Base-by-base conservation (phyloP, 2,888 invertebrate genomes). In the Caenorhabditis angaria region DNA sequence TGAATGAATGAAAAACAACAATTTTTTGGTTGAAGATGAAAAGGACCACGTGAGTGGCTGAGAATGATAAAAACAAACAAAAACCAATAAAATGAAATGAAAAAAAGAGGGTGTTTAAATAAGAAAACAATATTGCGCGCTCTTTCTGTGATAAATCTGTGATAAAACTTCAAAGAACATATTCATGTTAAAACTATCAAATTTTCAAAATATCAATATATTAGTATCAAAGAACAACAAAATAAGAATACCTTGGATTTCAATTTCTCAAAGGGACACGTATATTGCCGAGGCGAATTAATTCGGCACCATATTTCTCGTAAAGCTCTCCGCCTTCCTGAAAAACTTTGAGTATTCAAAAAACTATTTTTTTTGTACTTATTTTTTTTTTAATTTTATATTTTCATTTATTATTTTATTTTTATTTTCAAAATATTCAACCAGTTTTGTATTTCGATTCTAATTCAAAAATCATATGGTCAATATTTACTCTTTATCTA, bases 281-380 rank as follows among this genome's bases (percentile, higher is more conserved):
- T 12, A 77, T 65, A 48, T 78, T 78, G 5, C 83, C 83, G 12
- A 82, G 71, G 10, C 81, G 72, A 48, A 85, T 80, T 20, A 85
- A 66, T 50, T 85, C 83, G 41, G 83, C 82, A n/a, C 85, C 85
- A 65, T 72, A 85, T 53, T 82, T 83, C 51, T 85, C 85, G 64
- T 82, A 83, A 6, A 85, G 61, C 10, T 80, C 77, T 25, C 84
- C 84, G 18, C 82, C 85, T 50, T 76, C 71, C 76, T 83, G 61
- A 57, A 72, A 55, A 51, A 29, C 2, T 5, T n/a, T n/a, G n/a
- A n/a, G n/a, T n/a, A n/a, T n/a, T n/a, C n/a, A n/a, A n/a, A n/a
- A n/a, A n/a, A n/a, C n/a, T n/a, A n/a, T n/a, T n/a, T n/a, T n/a
- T n/a, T n/a, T n/a, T n/a, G n/a, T n/a, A n/a, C n/a, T n/a, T n/a